These are phyloP conservation scores for Willowsia nigromaculata DNA, from an alignment of 2,888 invertebrate species.

Conservation along the genomic window DNA sequence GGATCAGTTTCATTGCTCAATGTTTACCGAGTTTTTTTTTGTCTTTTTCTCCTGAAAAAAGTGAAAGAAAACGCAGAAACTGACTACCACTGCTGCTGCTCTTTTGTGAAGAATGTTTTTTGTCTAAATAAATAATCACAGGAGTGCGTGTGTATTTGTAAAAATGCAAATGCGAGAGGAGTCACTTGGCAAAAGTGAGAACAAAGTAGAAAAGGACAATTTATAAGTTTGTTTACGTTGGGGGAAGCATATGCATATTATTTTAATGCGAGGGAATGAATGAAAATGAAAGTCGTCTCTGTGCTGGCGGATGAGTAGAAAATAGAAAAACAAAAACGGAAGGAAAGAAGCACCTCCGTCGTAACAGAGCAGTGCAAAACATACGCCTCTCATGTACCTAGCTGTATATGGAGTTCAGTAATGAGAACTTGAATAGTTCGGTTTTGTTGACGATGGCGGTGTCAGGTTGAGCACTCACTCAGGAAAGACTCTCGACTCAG, in stretches of 20 bases:
- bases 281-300: too few species aligned
- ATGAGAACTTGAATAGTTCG: background rate
- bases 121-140: background rate
- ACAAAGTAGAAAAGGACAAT: too few species aligned
- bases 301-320: background rate
- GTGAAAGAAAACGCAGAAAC: background rate
- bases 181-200: too few species aligned
- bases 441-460: background rate
- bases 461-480: slow-evolving; percentile 17
- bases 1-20: slow-evolving; percentile 62
- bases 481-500: background rate
- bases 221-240: too few species aligned
- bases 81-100: too few species aligned
- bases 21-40: background rate
- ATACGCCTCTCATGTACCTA: background rate
- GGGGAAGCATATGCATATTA: too few species aligned
- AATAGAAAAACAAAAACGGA: background rate
- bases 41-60: background rate
- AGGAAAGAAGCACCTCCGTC: slow-evolving; percentile 37
- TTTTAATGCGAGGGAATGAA: too few species aligned
- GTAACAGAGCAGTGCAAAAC: background rate
- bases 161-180: background rate
- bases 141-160: too few species aligned
- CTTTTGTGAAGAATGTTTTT: background rate
- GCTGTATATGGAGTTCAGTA: too few species aligned